A percentile compares a stretch with the other conserved stretches of the same genome.
Conservation (phyloP, 2,888 invertebrate genomes). For the Nomada ruficornis region DNA sequence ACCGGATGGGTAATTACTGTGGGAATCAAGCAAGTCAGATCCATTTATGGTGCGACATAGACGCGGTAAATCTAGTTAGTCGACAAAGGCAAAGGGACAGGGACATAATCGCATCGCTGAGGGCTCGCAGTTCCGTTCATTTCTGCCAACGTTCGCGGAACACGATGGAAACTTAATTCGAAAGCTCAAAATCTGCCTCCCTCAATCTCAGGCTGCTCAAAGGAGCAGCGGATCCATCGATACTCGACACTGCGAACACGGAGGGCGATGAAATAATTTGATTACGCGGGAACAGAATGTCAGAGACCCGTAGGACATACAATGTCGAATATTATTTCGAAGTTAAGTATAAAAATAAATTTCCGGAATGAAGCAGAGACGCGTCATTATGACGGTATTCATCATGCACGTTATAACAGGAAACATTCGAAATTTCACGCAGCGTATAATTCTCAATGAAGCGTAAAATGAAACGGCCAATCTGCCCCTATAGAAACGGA, state of each 20-base stretch:
- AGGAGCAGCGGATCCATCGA: neutral
- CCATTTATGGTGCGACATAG: conserved; percentile 7
- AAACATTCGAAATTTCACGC: neutral
- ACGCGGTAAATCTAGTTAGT: conserved; percentile 27
- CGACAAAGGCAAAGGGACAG: conserved; percentile 28
- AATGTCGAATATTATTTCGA: too few species aligned
- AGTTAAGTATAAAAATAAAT: too few species aligned
- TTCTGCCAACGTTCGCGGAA: neutral
- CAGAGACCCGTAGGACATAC: too few species aligned
- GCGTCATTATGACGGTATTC: neutral
- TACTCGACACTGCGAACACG: too few species aligned
- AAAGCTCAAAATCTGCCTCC: conserved; percentile 1
- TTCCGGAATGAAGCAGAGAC: neutral
- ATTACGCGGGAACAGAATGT: too few species aligned
- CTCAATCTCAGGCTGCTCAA: neutral
- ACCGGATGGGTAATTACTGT: conserved; percentile 24
- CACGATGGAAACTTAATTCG: conserved; percentile 14
- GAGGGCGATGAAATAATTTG: neutral
- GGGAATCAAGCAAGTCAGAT: conserved; percentile 38
- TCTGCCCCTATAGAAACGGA: too few species aligned
- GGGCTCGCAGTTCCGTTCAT: neutral
- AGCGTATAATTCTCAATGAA: neutral
- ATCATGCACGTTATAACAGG: neutral
- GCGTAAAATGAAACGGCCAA: neutral
- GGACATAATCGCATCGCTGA: conserved; percentile 26